phyloP scores from a whole-genome alignment of 1,140 invertebrate species.

The Oedothorax gibbosus region DNA sequence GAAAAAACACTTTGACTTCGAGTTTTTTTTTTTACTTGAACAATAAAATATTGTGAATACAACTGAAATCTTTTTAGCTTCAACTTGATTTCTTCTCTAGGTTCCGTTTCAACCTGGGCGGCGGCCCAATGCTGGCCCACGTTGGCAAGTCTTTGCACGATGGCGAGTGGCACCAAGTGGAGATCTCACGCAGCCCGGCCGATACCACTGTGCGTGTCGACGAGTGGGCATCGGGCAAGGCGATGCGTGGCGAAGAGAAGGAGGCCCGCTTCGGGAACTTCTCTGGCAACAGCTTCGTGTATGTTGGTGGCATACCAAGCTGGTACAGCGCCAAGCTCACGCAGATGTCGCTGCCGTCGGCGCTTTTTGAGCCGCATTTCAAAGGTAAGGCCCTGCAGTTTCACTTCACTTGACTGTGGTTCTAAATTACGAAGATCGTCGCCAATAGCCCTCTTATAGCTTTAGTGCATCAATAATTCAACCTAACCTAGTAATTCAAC shows the following conservation, averaged over 20 bases:
- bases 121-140: constrained; percentile 87
- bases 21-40: too few relatives aligned
- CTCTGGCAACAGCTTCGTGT: constrained; percentile 87
- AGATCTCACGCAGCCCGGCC: constrained; percentile 78
- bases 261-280: constrained; percentile 81
- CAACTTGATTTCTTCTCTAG: too few relatives aligned
- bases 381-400: too few relatives aligned
- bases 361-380: constrained; percentile 91
- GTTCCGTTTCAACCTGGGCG: constrained; percentile 86
- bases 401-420: too few relatives aligned
- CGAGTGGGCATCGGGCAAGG: constrained; percentile 78
- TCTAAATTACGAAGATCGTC: too few relatives aligned
- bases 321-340: constrained; percentile 89
- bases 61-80: too few relatives aligned
- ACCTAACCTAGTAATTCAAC: too few relatives aligned
- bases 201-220: constrained; percentile 86
- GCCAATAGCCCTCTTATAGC: too few relatives aligned
- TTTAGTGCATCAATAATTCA: too few relatives aligned
- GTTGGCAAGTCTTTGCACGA: constrained; percentile 87
- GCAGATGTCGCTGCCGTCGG: constrained; percentile 84
- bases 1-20: too few relatives aligned
- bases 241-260: constrained; percentile 65
- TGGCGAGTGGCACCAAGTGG: constrained; percentile 89
- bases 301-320: constrained; percentile 89
- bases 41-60: too few relatives aligned